Evolutionary conservation across 2,797 vertebrate genomes (phyloP), one percentile per base, ranked within the genome.

Genomic region (Hyperoplus immaculatus): DNA sequence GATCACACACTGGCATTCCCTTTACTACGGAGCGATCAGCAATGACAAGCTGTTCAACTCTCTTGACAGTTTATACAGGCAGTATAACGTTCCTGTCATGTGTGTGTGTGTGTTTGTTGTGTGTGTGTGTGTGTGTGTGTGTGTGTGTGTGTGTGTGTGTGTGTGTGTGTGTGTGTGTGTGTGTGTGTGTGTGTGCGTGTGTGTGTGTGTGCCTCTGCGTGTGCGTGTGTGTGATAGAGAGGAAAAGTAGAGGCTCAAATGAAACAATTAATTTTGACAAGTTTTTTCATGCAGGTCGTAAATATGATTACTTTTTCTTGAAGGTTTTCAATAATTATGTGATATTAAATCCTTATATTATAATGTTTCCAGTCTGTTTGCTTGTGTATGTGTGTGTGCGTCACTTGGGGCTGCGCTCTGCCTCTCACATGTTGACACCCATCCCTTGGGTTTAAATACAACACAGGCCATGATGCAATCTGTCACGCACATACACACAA

Each of bases 11-110:
- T 80, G 77, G 76, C 77, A 80, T 78, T 29, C 29, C 29, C 29
- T 84, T 79, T 86, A 85, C 84, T 55, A 69, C 66, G 83, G 72
- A 87, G 75, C 77, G 51, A 87, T 91, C 84, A 82, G 61, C 85
- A 77, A 67, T 89, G 87, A 88, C 88, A 90, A 29, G 85, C 82
- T 90, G 88, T 80, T 89, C 61, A 11, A 83, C 85, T 79, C 70
- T 85, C 80, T 64, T 82, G 74, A 87, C 85, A 85, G 86, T 83
- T 91, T 87, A 50, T 82, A 80, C 78, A 77, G 78, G 80, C 81
- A 75, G 67, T 56, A 54, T 90, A 91, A 86, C 87, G 88, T 81
- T 69, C 67, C 59, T 58, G 9, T 59, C 53, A 53, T 69, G 75
- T 45, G 49, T 59, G 43, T 65, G 71, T 67, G 65, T 73, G 56